These are phyloP conservation scores for Synanthedon formicaeformis DNA, from an alignment of 2,888 invertebrate genomes.

Conservation along the genomic window DNA sequence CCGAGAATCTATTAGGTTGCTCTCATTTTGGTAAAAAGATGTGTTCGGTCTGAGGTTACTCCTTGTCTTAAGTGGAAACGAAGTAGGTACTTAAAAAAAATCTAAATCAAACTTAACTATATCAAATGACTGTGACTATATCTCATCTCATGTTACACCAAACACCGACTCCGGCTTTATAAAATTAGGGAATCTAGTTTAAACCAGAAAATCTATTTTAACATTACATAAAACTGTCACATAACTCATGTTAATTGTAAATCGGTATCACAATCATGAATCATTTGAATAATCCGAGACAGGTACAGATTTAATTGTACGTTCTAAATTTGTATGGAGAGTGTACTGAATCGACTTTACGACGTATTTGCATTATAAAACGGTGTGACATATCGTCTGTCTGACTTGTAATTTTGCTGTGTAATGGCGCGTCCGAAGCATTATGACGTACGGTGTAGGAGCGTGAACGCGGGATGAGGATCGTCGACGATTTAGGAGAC, in stretches of 20 bases:
- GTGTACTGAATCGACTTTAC: conserved; percentile 38
- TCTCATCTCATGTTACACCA: too few relatives aligned
- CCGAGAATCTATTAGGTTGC: too few relatives aligned
- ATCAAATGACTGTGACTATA: too few relatives aligned
- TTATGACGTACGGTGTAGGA: conserved; percentile 40
- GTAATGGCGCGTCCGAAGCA: conserved; percentile 52
- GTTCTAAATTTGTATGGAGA: conserved; percentile 30
- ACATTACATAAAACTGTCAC: background rate
- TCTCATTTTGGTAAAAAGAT: too few relatives aligned
- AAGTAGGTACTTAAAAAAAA: too few relatives aligned
- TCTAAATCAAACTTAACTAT: too few relatives aligned
- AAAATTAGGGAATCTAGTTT: background rate
- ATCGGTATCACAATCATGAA: background rate
- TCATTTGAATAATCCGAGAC: conserved; percentile 1
- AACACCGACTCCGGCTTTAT: too few relatives aligned
- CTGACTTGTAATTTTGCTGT: conserved; percentile 52
- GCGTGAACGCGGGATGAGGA: conserved; percentile 6
- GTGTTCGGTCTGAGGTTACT: too few relatives aligned
- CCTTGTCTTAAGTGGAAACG: too few relatives aligned
- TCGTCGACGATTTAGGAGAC: conserved; percentile 32
- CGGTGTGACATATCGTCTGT: conserved; percentile 44
- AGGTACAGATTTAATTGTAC: conserved; percentile 19
- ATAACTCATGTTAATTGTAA: background rate
- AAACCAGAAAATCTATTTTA: background rate
- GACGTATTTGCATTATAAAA: conserved; percentile 56